Evolutionary conservation across 2,113 vertebrate genomes (phyloP).

Genomic region (Syngnathus scovelli): DNA sequence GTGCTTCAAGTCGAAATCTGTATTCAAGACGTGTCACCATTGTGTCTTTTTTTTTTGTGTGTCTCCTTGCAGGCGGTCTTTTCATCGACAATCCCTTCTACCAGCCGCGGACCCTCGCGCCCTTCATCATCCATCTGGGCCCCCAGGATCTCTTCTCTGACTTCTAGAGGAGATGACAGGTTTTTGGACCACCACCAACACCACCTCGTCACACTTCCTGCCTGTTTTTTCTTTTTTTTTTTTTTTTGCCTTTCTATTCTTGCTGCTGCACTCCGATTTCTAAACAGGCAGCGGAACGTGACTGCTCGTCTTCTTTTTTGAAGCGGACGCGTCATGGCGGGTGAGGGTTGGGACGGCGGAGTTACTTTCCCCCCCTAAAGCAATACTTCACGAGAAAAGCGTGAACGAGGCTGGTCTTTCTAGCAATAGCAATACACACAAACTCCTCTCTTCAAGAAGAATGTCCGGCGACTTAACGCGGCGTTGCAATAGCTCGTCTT

Average conservation of each 20-base stretch:
- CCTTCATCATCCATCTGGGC: slow-evolving; percentile 98
- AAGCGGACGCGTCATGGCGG: background rate
- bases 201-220: background rate
- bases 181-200: slow-evolving; percentile 53
- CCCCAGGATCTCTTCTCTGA: slow-evolving; percentile 99
- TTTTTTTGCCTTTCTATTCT: slow-evolving; percentile 26
- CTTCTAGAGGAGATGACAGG: slow-evolving; percentile 88
- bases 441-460: slow-evolving; percentile 71
- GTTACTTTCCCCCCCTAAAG: slow-evolving; percentile 63
- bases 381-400: slow-evolving; percentile 65
- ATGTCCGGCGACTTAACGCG: slow-evolving; percentile 64
- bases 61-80: slow-evolving; percentile 93
- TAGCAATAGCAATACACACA: slow-evolving; percentile 72
- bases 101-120: slow-evolving; percentile 95
- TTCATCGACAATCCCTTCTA: slow-evolving; percentile 99
- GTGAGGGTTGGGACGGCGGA: background rate
- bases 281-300: slow-evolving; percentile 1
- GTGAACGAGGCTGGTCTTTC: slow-evolving; percentile 60
- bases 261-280: slow-evolving; percentile 13
- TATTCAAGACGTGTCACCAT: background rate
- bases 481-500: slow-evolving; percentile 73
- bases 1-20: background rate
- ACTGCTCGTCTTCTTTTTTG: background rate
- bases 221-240: slow-evolving; percentile 15
- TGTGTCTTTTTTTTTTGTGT: slow-evolving; percentile 50